Evolutionary conservation across 2,888 invertebrate species (phyloP), one percentile per base, ranked within the genome.

Genomic region (Drosophila flavopinicola): DNA sequence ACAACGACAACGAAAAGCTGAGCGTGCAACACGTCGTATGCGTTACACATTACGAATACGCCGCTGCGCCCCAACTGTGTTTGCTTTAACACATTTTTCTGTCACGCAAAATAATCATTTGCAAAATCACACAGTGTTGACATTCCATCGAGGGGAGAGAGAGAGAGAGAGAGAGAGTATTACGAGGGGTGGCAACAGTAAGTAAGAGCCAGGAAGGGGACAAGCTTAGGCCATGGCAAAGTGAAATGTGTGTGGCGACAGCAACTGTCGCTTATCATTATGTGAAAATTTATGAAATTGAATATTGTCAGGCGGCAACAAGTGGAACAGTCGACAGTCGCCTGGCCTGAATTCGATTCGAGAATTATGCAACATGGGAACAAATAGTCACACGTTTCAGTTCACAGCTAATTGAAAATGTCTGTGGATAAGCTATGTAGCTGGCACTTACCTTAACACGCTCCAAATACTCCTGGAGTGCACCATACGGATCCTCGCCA

Each of bases 401-500:
- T 13, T 53, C 27, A 39, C 52, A 52, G 45, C 23, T 41, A 13
- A 57, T 48, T 63, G 15, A 17, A 30, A 29, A 15, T 27, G 0
- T 1, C 2, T 15, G 9, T 33, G 4, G 17, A 35, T 15, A 9
- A 32, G 13, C 13, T 15, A 6, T 2, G n/a, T 6, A 17, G 11
- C 5, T 2, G 11, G 37, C 33, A 85, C 90, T 88, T 60, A 91
- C 91, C 89, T 91, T 90, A 44, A 91, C 91, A 56, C 90, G 89
- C 72, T 91, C 91, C 68, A 91, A 69, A 74, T 91, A 91, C 57
- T 90, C 90, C 74, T 91, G 89, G 41, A 91, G 71, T 17, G 87
- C 89, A 38, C 85, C 83, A 54, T 91, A 91, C 20, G 91, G 91
- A 90, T 91, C 90, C 37, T 90, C 90, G 24, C 85, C 85, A 47